A percentile compares a stretch with the other conserved stretches of the same genome.
Conservation (phyloP, 2,888 invertebrate genomes). For the Patella ulyssiponensis region DNA sequence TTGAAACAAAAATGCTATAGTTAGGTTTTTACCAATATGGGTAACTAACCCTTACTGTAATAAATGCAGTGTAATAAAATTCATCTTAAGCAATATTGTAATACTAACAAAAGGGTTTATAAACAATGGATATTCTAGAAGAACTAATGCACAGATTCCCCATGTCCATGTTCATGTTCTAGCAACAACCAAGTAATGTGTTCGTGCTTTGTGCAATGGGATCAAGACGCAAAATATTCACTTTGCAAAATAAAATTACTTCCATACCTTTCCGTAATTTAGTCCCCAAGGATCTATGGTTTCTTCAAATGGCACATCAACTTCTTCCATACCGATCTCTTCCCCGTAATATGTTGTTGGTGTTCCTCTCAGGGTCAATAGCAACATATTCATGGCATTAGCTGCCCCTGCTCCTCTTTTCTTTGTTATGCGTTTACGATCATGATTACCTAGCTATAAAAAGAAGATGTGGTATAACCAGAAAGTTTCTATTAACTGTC, state of each 20-base stretch:
- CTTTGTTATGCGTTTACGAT: constrained; percentile 64
- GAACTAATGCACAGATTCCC: too few species aligned
- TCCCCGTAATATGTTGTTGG: constrained; percentile 91
- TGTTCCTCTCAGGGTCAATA: constrained; percentile 86
- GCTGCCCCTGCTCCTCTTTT: constrained; percentile 80
- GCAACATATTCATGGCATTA: constrained; percentile 86
- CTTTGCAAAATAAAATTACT: too few species aligned
- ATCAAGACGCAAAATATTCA: too few species aligned
- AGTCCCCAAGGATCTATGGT: constrained; percentile 61
- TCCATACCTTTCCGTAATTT: constrained; percentile 26
- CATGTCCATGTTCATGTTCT: too few species aligned
- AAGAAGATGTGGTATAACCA: not conserved
- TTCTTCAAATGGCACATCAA: constrained; percentile 52
- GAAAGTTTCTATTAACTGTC: not conserved
- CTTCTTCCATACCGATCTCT: constrained; percentile 86
- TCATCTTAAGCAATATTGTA: too few species aligned
- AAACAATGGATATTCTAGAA: too few species aligned
- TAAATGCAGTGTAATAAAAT: too few species aligned
- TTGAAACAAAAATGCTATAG: constrained; percentile 14
- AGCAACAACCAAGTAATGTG: too few species aligned
- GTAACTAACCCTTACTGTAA: too few species aligned
- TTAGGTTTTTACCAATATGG: too few species aligned
- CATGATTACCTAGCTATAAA: constrained; percentile 63
- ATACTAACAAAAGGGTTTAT: too few species aligned
- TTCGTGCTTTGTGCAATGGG: too few species aligned